Percentiles rank a stretch among this genome's conserved stretches.
These are phyloP conservation scores for Meriones psammophilus DNA, from an alignment of 2,797 vertebrate genomes.

Conservation along the genomic window DNA sequence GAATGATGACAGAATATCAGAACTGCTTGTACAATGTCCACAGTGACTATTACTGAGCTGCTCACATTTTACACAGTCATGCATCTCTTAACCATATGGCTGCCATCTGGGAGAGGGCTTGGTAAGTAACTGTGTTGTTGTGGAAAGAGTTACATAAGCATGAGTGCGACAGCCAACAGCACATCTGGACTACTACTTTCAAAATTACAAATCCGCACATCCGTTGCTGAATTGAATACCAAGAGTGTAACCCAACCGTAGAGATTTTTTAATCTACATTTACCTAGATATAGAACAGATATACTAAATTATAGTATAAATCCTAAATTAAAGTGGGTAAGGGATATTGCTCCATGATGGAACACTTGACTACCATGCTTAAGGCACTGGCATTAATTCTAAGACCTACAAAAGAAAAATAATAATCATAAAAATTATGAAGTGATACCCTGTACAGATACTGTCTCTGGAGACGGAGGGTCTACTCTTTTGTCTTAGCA, in stretches of 20 bases:
- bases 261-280: neutral
- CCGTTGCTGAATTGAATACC: neutral
- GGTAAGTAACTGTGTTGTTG: neutral
- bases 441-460: too few relatives aligned
- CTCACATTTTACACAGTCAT: neutral
- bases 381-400: neutral
- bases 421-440: neutral
- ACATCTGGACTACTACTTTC: neutral
- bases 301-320: neutral
- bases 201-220: neutral
- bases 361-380: neutral
- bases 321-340: neutral
- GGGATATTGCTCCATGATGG: neutral
- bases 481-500: too few relatives aligned
- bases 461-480: neutral
- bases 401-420: neutral
- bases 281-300: neutral
- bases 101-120: neutral
- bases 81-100: neutral
- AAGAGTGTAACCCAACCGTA: neutral
- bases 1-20: neutral
- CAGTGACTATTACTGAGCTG: neutral
- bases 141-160: neutral
- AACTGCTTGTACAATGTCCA: neutral
- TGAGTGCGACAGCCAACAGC: accelerated